Conservation (phyloP, 2,797 vertebrate species). For the Apogon talboti region DNA sequence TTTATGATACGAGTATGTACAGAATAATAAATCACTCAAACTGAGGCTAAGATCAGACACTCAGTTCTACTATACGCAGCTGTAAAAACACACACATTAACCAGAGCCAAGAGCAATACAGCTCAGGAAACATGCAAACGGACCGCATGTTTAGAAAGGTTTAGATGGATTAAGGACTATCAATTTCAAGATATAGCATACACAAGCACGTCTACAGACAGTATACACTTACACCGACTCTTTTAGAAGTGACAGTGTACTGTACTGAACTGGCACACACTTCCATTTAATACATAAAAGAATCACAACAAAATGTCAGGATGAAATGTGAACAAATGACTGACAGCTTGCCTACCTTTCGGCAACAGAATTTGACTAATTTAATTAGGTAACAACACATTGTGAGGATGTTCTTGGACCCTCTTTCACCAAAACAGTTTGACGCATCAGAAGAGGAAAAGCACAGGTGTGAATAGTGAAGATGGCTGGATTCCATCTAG, state of each 20-base stretch:
- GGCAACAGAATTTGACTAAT: no score
- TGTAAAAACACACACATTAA: conserved; percentile 51
- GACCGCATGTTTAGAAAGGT: conserved; percentile 28
- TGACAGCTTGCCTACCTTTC: no score
- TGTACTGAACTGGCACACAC: no score
- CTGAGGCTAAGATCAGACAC: conserved; percentile 10
- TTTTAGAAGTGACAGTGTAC: neutral
- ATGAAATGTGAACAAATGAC: no score
- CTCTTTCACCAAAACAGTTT: no score
- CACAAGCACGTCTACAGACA: conserved; percentile 11
- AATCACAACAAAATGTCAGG: no score
- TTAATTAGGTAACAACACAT: no score
- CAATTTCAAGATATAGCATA: conserved; percentile 27
- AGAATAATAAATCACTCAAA: conserved; percentile 13
- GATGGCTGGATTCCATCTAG: no score
- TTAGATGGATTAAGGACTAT: conserved; percentile 34
- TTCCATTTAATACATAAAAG: no score
- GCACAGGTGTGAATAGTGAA: no score
- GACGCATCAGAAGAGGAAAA: no score
- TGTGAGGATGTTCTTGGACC: no score
- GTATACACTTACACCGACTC: conserved; percentile 3
- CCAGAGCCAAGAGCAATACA: conserved; percentile 37
- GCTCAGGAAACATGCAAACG: conserved; percentile 38
- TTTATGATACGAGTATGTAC: neutral
- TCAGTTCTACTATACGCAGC: conserved; percentile 37